These are phyloP conservation scores for Sebastes kiyomatsui DNA, from an alignment of 2,797 vertebrate genomes.

Conservation along the genomic window DNA sequence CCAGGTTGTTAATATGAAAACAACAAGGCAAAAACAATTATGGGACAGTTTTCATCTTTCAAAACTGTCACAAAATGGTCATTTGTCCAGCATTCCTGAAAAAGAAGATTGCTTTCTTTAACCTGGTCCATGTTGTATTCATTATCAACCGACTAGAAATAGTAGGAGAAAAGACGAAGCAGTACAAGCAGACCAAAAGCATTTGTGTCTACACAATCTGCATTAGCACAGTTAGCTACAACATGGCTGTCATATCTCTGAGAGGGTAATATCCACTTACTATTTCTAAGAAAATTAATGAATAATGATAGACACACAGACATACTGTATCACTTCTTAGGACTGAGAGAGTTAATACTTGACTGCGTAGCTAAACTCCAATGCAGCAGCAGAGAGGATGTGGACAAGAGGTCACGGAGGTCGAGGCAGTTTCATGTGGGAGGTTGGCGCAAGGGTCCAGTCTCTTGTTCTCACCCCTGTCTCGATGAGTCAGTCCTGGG, in stretches of 20 bases:
- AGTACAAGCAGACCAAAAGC: not conserved
- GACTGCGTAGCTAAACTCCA: no score
- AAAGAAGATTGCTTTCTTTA: not conserved
- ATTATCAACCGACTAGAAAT: not conserved
- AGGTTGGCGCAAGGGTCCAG: not conserved
- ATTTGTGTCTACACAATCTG: not conserved
- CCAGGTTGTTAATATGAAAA: not conserved
- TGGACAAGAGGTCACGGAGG: constrained; percentile 20
- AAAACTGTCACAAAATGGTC: not conserved
- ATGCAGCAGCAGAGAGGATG: not conserved
- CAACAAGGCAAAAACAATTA: not conserved
- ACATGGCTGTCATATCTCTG: not conserved
- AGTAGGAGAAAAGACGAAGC: not conserved
- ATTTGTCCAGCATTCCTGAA: not conserved
- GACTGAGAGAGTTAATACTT: not conserved
- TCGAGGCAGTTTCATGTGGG: constrained; percentile 18
- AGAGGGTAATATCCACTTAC: not conserved
- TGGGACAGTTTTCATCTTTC: not conserved
- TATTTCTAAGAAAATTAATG: not conserved
- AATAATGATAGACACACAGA: not conserved
- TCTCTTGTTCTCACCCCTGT: constrained; percentile 30
- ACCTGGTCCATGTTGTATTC: not conserved
- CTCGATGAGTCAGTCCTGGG: constrained; percentile 41
- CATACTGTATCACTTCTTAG: not conserved
- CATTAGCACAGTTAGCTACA: not conserved